These are phyloP conservation scores for Hoplodrina blanda DNA, from an alignment of 2,888 invertebrate genomes.

Conservation along the genomic window DNA sequence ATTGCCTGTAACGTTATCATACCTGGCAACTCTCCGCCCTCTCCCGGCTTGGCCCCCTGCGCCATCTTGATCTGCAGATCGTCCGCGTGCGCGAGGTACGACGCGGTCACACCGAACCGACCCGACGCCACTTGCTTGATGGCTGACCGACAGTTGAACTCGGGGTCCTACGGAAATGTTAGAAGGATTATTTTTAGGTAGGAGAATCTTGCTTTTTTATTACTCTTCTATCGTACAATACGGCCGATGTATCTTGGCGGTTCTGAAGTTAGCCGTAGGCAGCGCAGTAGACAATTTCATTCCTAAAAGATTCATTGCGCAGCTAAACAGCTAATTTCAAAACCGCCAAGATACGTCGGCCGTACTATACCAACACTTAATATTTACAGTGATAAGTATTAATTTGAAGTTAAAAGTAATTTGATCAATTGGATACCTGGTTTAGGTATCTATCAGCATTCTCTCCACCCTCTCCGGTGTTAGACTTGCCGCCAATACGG, in stretches of 20 bases:
- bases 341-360: no score
- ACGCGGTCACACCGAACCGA: constrained; percentile 99
- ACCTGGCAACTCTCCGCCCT: constrained; percentile 99
- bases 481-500: constrained; percentile 98
- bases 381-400: no score
- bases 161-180: constrained; percentile 91
- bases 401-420: no score
- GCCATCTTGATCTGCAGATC: constrained; percentile 99
- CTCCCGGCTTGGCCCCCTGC: constrained; percentile 99
- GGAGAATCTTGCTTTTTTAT: no score
- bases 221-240: no score
- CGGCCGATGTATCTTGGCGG: no score
- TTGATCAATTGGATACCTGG: constrained; percentile 73
- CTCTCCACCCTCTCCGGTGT: constrained; percentile 99
- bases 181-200: no score
- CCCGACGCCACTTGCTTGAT: constrained; percentile 99
- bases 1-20: constrained; percentile 1
- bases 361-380: no score
- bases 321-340: no score
- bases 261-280: no score
- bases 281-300: no score
- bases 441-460: constrained; percentile 95
- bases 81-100: constrained; percentile 99
- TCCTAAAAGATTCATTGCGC: no score
- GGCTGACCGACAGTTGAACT: constrained; percentile 96